Evolutionary conservation across 2,113 vertebrate species (phyloP), one percentile per base, ranked within the genome.

Genomic region (Pionites leucogaster): DNA sequence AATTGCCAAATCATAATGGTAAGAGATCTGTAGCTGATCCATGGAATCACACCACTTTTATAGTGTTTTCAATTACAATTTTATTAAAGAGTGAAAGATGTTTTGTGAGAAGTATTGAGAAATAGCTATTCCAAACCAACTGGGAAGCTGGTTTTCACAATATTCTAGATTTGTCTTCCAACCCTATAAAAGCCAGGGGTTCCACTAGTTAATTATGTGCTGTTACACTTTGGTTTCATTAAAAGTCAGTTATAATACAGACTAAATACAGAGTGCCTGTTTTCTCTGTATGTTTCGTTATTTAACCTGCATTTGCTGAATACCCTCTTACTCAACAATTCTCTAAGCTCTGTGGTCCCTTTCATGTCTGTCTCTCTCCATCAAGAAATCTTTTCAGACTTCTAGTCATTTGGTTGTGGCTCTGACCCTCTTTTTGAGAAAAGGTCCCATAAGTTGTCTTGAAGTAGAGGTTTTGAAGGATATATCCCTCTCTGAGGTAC

Each of bases 21-120:
- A 75, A 75, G 55, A 60, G 35, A 44, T 75, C 69, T 91, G 89
- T 71, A 75, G 83, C 42, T 82, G 83, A 91, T 87, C 68, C 35
- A 4, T 84, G 80, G 69, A 87, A 86, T 89, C 83, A 84, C 89
- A 87, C 91, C 20, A 6, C 28, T 93, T 95, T 84, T 64, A 75
- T 13, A 28, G 77, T 89, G 86, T 67, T 93, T 91, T 79, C 86
- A 89, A 41, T 93, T 95, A 88, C 9, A 28, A 35, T 81, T 88
- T 88, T 88, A 92, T 93, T 94, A 64, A 94, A 87, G 62, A 89
- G 37, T 72, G 59, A 55, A 93, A 70, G 80, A 50, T 67, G 18
- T 93, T 78, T 65, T 82, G 47, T 76, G 69, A 86, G 57, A 90
- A 87, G 52, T 35, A 70, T 11, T 92, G 82, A 90, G 63, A 93